A percentile compares a stretch with the other conserved stretches of the same genome.
phyloP scores from a whole-genome alignment of 92 coral and sea anemone genomes.

The Chrysogorgia sp. region DNA sequence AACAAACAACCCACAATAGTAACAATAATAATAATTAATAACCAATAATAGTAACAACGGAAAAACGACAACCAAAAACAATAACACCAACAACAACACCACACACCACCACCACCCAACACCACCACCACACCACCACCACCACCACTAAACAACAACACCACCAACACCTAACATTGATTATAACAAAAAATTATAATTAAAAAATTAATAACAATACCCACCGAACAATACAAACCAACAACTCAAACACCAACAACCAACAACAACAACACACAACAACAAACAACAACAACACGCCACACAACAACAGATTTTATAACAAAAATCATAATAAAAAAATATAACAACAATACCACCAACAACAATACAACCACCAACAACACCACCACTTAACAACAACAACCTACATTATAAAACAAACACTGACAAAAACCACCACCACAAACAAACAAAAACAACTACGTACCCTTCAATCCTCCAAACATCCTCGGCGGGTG shows the following conservation, averaged over 20 bases:
- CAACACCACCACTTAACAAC: background rate
- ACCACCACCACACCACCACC: background rate
- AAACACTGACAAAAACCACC: background rate
- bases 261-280: no score
- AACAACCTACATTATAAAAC: background rate
- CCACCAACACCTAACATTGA: constrained; percentile 2
- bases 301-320: background rate
- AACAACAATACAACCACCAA: background rate
- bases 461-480: constrained; percentile 20
- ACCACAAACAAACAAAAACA: background rate
- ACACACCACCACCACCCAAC: background rate
- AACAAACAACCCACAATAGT: background rate
- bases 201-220: background rate
- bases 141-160: background rate
- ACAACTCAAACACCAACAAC: background rate
- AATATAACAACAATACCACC: no score
- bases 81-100: background rate
- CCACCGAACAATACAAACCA: background rate
- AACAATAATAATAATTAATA: background rate
- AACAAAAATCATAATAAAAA: no score
- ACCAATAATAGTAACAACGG: background rate
- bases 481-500: constrained; percentile 58
- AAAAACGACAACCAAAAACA: background rate
- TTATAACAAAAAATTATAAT: background rate
- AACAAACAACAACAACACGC: background rate